Evolutionary conservation across 2,888 invertebrate genomes (phyloP), one percentile per base, ranked within the genome.

Genomic region (Polia nebulosa): DNA sequence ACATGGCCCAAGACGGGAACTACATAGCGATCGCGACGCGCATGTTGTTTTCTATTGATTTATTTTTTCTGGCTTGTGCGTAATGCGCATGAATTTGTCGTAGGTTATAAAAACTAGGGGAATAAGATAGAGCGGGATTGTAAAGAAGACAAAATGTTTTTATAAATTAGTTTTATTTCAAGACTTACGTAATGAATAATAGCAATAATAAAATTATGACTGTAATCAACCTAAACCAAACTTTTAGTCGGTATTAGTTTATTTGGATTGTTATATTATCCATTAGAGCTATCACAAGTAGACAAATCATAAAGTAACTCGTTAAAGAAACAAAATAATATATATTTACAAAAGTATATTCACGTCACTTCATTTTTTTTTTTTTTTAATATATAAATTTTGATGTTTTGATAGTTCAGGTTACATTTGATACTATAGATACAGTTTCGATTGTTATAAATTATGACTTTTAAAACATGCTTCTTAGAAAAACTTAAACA

Each of bases 131-230:
- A 47, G 20, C 7, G 44, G 49, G 36, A 56, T 27, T 44, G 57
- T 67, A 76, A 81, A 45, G 65, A 81, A 81, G 62, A 81, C 76
- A 47, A 64, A 36, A 13, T n/a, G 62, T 82, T 87, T 76, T 91
- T 93, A 94, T 95, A 94, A 95, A 95, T 95, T 93, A 94, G 90
- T 92, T 95, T 94, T 94, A 95, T 93, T 95, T 94, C 93, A 94
- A 92, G 94, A 95, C 94, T 94, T 94, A 94, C 89, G 90, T 90
- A 91, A 88, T 91, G 87, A 84, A 85, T 85, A 86, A 82, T 87
- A 93, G 90, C 65, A 77, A 80, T 93, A 91, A 94, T 93, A 94
- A 94, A 91, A 90, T 93, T 92, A 93, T 95, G 95, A 95, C 95
- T 95, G 92, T 91, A 82, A 94, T 92, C 91, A 89, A 93, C 90